A percentile compares a stretch with the other conserved stretches of the same genome.
phyloP scores from a whole-genome alignment of 2,113 vertebrate genomes.

The Apus apus region DNA sequence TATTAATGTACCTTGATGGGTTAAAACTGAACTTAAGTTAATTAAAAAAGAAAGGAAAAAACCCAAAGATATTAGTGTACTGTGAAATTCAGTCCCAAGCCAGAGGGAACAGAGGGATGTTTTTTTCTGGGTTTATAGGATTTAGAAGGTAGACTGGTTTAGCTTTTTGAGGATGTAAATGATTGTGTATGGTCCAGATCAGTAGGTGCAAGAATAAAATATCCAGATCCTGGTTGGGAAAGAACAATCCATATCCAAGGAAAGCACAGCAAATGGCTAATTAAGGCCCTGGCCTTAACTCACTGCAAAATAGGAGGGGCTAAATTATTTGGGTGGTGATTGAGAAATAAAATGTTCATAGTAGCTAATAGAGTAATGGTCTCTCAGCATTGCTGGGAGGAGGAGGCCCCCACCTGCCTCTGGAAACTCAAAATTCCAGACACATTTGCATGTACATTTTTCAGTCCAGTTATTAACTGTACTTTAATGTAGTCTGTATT shows the following conservation, averaged over 20 bases:
- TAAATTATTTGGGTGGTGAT: not conserved
- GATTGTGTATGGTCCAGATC: not conserved
- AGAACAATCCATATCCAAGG: not conserved
- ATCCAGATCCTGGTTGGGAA: not conserved
- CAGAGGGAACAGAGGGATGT: not conserved
- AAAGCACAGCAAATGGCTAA: not conserved
- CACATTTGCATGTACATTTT: rapidly evolving
- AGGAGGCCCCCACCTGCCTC: not conserved
- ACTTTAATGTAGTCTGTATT: not conserved
- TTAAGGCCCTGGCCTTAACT: not conserved
- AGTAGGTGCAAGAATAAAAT: not conserved
- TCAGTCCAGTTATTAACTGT: not conserved
- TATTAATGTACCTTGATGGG: not conserved
- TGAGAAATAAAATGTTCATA: not conserved
- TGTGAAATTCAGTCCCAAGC: not conserved
- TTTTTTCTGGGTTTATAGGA: not conserved
- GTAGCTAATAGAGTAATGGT: not conserved
- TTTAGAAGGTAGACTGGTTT: not conserved
- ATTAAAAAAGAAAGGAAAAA: not conserved
- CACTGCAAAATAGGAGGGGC: not conserved
- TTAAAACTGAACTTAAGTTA: not conserved
- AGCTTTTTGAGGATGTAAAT: not conserved
- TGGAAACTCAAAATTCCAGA: not conserved
- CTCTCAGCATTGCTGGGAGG: not conserved
- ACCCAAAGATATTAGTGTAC: not conserved